Percentiles rank a stretch among this genome's conserved stretches.
Conservation (phyloP, 2,888 invertebrate species). For the Cyclophora albipunctata region DNA sequence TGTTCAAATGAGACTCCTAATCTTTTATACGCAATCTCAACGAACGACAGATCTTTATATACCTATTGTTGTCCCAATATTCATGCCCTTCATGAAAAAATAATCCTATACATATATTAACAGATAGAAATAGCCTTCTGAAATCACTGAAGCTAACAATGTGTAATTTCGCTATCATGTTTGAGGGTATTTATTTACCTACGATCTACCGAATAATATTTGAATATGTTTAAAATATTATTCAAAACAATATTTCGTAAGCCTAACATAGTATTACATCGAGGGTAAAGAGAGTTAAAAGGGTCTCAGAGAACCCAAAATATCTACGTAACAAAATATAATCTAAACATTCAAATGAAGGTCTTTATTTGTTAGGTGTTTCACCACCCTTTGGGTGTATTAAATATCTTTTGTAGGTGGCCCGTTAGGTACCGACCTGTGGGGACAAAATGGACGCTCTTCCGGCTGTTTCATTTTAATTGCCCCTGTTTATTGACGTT, state of each 20-base stretch:
- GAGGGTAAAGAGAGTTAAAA: constrained; percentile 23
- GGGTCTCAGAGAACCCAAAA: constrained; percentile 18
- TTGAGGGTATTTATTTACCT: too few relatives aligned
- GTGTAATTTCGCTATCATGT: too few relatives aligned
- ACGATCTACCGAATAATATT: too few relatives aligned
- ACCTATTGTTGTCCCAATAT: too few relatives aligned
- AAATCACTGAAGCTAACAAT: too few relatives aligned
- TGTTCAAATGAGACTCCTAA: constrained; percentile 41
- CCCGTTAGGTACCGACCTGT: constrained; percentile 8
- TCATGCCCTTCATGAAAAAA: too few relatives aligned
- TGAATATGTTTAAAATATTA: constrained; percentile 1
- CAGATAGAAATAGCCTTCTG: too few relatives aligned
- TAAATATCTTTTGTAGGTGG: constrained; percentile 22
- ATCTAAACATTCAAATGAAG: constrained; percentile 25
- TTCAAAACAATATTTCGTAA: constrained; percentile 10
- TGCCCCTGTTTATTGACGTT: constrained; percentile 23
- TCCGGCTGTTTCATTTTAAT: constrained; percentile 24
- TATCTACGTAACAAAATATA: constrained; percentile 21
- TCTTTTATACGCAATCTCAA: constrained; percentile 30
- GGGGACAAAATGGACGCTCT: constrained; percentile 21
- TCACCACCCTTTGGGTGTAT: constrained; percentile 21
- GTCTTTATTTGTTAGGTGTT: constrained; percentile 24
- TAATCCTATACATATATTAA: too few relatives aligned
- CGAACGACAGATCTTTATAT: too few relatives aligned
- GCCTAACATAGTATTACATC: constrained; percentile 12